Percentiles rank a stretch among this genome's conserved stretches.
phyloP scores from a whole-genome alignment of 1,140 invertebrate species.

The Harlomillsia oculata region DNA sequence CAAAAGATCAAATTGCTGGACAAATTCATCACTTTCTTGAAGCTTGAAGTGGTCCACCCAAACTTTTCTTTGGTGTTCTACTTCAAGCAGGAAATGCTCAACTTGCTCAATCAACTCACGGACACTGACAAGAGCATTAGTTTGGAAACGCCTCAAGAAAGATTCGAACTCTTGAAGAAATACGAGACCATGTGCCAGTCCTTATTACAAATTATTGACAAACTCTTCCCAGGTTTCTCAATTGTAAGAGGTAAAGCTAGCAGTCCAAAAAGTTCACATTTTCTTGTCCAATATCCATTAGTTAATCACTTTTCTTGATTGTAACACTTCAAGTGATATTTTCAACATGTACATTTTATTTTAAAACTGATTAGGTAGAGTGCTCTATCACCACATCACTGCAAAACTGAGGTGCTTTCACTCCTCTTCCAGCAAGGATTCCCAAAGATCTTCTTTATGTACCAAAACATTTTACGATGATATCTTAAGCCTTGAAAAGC shows the following conservation, averaged over 20 bases:
- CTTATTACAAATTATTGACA: background rate
- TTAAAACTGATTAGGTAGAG: background rate
- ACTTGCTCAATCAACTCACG: background rate
- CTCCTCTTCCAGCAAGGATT: background rate
- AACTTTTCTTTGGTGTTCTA: constrained; percentile 4
- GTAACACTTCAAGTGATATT: background rate
- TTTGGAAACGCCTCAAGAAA: background rate
- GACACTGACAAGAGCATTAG: background rate
- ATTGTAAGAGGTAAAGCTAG: constrained; percentile 2
- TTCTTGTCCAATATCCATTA: background rate
- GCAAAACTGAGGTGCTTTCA: background rate
- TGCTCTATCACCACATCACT: background rate
- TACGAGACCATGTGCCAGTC: background rate
- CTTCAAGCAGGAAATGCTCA: background rate
- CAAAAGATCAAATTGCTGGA: background rate
- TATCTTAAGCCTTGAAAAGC: background rate
- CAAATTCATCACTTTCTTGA: background rate
- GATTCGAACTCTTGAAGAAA: background rate
- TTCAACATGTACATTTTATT: background rate
- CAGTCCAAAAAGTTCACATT: background rate
- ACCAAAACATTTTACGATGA: background rate
- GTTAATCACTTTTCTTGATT: background rate
- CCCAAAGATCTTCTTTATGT: too few species aligned
- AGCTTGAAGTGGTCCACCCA: background rate
- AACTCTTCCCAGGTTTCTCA: constrained; percentile 1